phyloP scores from a whole-genome alignment of 1,140 invertebrate genomes.

The Sitobion miscanthi region DNA sequence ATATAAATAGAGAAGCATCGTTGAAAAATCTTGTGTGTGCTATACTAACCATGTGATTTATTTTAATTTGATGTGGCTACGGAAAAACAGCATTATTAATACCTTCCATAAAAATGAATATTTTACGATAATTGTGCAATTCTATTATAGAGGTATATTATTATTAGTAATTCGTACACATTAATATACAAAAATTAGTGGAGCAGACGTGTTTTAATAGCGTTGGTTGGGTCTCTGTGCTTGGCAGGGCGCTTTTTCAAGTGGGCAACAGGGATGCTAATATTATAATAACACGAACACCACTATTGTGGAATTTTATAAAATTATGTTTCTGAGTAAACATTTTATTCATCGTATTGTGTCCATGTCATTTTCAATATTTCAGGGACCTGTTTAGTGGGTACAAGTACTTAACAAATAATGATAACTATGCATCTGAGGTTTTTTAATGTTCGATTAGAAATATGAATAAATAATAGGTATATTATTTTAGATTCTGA shows the following conservation, averaged over 20 bases:
- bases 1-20: background rate
- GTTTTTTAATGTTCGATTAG: background rate
- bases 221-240: background rate
- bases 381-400: background rate
- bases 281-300: background rate
- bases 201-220: background rate
- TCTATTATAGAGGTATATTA: background rate
- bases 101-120: background rate
- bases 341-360: background rate
- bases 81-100: background rate
- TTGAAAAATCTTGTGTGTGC: background rate
- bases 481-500: no score
- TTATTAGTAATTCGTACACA: background rate
- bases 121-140: background rate
- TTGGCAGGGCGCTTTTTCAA: background rate
- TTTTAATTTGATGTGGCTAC: background rate
- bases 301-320: background rate
- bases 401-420: background rate
- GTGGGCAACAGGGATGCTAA: background rate
- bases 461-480: background rate
- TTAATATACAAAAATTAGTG: background rate
- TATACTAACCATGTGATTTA: background rate
- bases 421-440: background rate
- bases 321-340: background rate
- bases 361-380: background rate